phyloP scores from a whole-genome alignment of 2,113 vertebrate genomes.

The Pterophyllum scalare region DNA sequence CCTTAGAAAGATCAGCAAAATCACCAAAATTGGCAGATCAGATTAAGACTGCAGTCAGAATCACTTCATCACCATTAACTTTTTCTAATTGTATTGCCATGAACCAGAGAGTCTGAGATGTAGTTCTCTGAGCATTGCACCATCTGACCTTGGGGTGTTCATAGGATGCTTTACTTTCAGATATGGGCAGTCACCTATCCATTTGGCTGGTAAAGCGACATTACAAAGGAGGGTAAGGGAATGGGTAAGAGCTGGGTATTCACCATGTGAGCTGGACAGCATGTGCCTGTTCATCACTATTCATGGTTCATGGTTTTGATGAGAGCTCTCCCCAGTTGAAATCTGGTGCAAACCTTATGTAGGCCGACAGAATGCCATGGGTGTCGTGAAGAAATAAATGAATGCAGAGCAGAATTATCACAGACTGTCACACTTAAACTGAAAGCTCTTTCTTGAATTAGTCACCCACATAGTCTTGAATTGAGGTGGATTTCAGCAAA shows the following conservation, averaged over 20 bases:
- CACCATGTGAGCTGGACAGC: background rate
- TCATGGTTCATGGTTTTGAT: background rate
- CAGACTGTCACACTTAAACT: background rate
- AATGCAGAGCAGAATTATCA: background rate
- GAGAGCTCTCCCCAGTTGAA: background rate
- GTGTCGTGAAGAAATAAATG: background rate
- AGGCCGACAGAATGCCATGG: background rate
- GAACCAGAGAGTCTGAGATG: background rate
- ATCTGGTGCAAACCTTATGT: background rate
- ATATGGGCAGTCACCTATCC: background rate
- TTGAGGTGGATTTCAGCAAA: background rate
- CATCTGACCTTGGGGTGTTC: too few relatives aligned
- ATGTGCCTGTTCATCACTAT: background rate
- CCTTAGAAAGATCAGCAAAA: background rate
- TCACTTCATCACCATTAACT: background rate
- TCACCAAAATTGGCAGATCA: background rate
- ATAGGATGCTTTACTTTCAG: background rate
- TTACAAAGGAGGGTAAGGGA: background rate
- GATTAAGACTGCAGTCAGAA: background rate
- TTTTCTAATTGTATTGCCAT: background rate
- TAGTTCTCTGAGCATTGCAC: background rate
- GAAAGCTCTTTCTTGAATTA: background rate
- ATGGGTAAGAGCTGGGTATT: background rate
- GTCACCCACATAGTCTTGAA: slow-evolving; percentile 1
- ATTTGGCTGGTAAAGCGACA: too few relatives aligned